phyloP scores from a whole-genome alignment of 2,113 vertebrate genomes.

The Stegastes partitus region DNA sequence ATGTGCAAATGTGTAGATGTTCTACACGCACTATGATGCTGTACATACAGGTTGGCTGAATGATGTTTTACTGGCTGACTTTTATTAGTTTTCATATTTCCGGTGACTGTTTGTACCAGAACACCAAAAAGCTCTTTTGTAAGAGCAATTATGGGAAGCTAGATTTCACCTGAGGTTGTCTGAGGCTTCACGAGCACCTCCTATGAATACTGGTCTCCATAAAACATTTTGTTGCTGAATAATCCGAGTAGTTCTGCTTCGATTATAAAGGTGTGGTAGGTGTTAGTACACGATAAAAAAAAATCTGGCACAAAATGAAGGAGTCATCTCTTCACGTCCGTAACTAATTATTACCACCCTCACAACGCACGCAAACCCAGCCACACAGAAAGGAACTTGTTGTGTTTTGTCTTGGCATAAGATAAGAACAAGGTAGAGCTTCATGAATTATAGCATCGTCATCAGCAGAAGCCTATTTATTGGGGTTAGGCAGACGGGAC shows the following conservation, averaged over 20 bases:
- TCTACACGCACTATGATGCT: background rate
- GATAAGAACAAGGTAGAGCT: conserved; percentile 26
- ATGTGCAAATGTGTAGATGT: background rate
- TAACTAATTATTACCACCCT: conserved; percentile 58
- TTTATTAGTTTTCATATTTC: background rate
- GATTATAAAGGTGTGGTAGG: conserved; percentile 45
- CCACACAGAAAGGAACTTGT: conserved; percentile 38
- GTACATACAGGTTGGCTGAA: background rate
- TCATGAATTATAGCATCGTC: conserved; percentile 22
- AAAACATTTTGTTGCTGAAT: conserved; percentile 33
- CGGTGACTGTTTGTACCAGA: conserved; percentile 4
- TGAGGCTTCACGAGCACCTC: background rate
- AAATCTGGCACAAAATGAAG: conserved; percentile 57
- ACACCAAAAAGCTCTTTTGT: conserved; percentile 8
- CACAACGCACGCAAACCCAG: conserved; percentile 39
- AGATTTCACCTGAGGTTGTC: conserved; percentile 28
- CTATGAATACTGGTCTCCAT: conserved; percentile 3
- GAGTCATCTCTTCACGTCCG: conserved; percentile 26
- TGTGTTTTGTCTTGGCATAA: conserved; percentile 46
- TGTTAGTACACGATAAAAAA: conserved; percentile 37
- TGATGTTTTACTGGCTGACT: background rate
- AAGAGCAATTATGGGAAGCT: conserved; percentile 39
- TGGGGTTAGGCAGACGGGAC: conserved; percentile 14
- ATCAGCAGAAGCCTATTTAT: conserved; percentile 11
- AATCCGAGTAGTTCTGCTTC: conserved; percentile 13